Evolutionary conservation across 1,140 invertebrate species (phyloP), one percentile per base, ranked within the genome.

Genomic region (Anagrus nilaparvatae): DNA sequence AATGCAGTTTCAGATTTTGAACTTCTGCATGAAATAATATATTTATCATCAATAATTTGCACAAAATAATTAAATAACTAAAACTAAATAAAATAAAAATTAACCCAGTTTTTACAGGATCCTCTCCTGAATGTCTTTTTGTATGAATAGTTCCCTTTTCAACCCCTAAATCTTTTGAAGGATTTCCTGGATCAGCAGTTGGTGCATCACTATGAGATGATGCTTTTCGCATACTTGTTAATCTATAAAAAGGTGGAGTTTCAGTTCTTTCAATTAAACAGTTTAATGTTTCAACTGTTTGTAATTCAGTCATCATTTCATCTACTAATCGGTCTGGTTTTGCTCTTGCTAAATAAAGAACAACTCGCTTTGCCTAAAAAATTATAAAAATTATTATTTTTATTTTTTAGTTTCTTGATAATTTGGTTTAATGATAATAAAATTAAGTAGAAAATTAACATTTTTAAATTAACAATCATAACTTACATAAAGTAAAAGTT

Each of bases 121-220:
- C 89, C 60, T 94, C 90, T 10, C 89, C 88, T 56, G 89, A 94
- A 56, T 95, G 90, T 18, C 93, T 69, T 66, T 97, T 97, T 0
- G 93, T 97, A 60, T 97, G 92, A 36, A 97, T 90, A 0, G 89
- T 94, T 14, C 93, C 93, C 61, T 90, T 88, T 57, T 92, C 88
- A 0, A 88, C 81, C 1, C 74, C 74, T 32, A 78, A 51, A 46
- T 77, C 74, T 19, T 72, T 67, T 3, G 71, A 61, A 17, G 64
- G 62, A 47, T 67, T 62, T 2, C 55, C 57, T 3, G 63, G 65
- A 57, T 75, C 74, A n/a, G 66, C 61, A 25, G 70, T 69, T 3
- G 71, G 71, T 4, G 67, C 65, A 53, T 87, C 84, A 38, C 82
- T 87, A 61, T 93, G 87, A 1, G 81, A 82, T 12, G 83, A 85